Evolutionary conservation across 2,888 invertebrate species (phyloP).

Genomic region (Aethes cnicana): DNA sequence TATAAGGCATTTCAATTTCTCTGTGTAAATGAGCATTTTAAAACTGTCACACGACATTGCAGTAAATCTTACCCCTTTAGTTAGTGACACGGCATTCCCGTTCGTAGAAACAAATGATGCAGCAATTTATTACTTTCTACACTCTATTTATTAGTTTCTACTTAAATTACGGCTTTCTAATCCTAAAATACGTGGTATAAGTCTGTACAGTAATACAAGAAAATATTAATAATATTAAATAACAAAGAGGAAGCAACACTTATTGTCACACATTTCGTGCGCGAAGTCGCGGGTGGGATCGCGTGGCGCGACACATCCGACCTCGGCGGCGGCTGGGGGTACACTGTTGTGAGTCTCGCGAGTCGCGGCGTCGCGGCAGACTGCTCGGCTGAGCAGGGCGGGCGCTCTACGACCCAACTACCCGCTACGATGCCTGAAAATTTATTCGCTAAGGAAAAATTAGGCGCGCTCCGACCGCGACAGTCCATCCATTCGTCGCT

Average conservation of each 20-base stretch:
- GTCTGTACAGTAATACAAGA: constrained; percentile 35
- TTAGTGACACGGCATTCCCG: constrained; percentile 39
- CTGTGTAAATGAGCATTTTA: too few species aligned
- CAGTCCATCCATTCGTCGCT: constrained; percentile 70
- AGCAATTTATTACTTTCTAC: constrained; percentile 8
- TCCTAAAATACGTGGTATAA: constrained; percentile 18
- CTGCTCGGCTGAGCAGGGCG: constrained; percentile 45
- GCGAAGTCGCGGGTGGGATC: constrained; percentile 52
- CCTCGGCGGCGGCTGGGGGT: constrained; percentile 58
- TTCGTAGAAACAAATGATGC: constrained; percentile 35
- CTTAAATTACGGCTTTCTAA: constrained; percentile 16
- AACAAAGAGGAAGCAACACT: constrained; percentile 79
- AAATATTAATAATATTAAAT: constrained; percentile 65
- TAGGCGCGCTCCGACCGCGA: constrained; percentile 65
- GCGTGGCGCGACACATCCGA: constrained; percentile 61
- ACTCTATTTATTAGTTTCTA: constrained; percentile 12
- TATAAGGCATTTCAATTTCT: too few species aligned
- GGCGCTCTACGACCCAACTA: constrained; percentile 57
- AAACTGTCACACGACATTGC: too few species aligned
- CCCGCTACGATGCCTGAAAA: constrained; percentile 61
- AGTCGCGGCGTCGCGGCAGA: too few species aligned
- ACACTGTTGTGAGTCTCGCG: too few species aligned
- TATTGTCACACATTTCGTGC: constrained; percentile 81
- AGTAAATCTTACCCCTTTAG: constrained; percentile 47
- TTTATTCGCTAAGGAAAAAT: constrained; percentile 67